These are phyloP conservation scores for Ramphastos sulfuratus DNA, from an alignment of 2,113 vertebrate genomes.

Conservation along the genomic window DNA sequence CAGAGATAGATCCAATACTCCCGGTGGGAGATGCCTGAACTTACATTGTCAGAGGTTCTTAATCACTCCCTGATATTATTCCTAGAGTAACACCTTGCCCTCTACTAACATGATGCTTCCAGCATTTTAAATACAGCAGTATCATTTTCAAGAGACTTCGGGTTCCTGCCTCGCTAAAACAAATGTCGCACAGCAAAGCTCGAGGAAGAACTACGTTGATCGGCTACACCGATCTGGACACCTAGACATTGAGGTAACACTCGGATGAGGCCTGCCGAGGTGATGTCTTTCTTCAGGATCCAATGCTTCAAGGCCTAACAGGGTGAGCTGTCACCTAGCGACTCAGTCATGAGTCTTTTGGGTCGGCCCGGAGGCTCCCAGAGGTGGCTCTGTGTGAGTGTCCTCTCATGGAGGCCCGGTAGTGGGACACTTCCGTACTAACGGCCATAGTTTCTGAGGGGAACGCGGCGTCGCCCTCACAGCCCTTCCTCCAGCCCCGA, in stretches of 20 bases:
- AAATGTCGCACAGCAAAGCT: too few relatives aligned
- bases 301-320: background rate
- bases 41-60: background rate
- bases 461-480: background rate
- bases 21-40: too few relatives aligned
- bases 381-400: too few relatives aligned
- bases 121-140: background rate
- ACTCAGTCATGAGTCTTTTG: too few relatives aligned
- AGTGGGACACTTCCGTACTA: fast-evolving
- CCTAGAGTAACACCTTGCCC: too few relatives aligned
- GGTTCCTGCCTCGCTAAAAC: fast-evolving
- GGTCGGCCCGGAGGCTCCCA: too few relatives aligned
- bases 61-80: fast-evolving
- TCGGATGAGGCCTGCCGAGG: background rate
- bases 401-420: too few relatives aligned
- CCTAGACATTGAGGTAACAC: background rate
- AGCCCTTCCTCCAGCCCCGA: background rate
- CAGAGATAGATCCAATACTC: fast-evolving
- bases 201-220: background rate
- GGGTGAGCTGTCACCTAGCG: too few relatives aligned
- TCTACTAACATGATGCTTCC: background rate
- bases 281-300: background rate
- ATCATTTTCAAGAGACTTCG: background rate
- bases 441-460: background rate
- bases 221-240: background rate